phyloP scores from a whole-genome alignment of 2,797 vertebrate genomes.

The Dromococcyx pavoninus region DNA sequence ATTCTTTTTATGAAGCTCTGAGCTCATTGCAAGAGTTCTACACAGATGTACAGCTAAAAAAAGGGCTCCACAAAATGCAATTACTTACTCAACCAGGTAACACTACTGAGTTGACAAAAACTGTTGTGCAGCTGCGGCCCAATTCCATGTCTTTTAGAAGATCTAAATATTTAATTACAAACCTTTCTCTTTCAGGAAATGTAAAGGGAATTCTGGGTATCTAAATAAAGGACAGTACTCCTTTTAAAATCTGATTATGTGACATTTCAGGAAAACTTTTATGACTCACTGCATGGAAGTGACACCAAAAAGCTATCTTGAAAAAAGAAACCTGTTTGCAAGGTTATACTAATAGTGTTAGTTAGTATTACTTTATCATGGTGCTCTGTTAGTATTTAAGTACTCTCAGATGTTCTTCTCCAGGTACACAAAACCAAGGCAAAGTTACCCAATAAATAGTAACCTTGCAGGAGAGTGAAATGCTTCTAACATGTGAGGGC shows the following conservation, averaged over 20 bases:
- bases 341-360: background rate
- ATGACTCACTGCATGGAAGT: background rate
- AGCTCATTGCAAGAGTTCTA: background rate
- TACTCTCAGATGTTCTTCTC: too few relatives aligned
- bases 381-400: too few relatives aligned
- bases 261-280: background rate
- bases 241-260: background rate
- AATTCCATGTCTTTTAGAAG: background rate
- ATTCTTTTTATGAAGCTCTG: background rate
- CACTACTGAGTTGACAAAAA: background rate
- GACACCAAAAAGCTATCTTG: background rate
- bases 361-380: too few relatives aligned
- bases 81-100: background rate
- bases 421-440: too few relatives aligned
- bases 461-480: too few relatives aligned
- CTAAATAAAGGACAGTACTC: background rate
- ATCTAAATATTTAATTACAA: background rate
- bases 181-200: background rate
- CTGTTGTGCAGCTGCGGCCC: background rate
- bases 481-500: too few relatives aligned
- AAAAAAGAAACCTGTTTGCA: background rate
- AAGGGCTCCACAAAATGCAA: background rate
- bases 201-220: background rate
- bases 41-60: background rate
- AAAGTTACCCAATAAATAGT: too few relatives aligned